Conservation (phyloP, 2,888 invertebrate genomes). For the Chalcis sispes region DNA sequence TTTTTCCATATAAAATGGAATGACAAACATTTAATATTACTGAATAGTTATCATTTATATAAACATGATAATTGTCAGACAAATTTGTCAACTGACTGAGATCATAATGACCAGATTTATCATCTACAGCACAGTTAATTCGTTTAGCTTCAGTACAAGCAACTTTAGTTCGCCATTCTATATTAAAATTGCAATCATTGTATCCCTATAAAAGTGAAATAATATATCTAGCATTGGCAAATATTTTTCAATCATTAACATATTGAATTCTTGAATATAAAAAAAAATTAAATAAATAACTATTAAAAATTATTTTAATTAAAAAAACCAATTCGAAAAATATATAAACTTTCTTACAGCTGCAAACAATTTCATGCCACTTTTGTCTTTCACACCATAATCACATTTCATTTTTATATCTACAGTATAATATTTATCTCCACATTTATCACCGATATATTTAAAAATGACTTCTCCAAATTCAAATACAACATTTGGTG, state of each 20-base stretch:
- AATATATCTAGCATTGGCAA: neutral
- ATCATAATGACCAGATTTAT: slow-evolving; percentile 64
- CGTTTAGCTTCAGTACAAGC: slow-evolving; percentile 62
- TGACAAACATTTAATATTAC: slow-evolving; percentile 72
- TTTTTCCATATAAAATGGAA: slow-evolving; percentile 63
- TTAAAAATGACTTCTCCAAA: slow-evolving; percentile 61
- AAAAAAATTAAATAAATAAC: slow-evolving; percentile 25
- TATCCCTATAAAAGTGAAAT: slow-evolving; percentile 49
- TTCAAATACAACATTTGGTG: slow-evolving; percentile 57
- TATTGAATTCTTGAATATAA: neutral
- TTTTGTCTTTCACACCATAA: slow-evolving; percentile 58
- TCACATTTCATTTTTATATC: slow-evolving; percentile 67
- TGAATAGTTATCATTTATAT: slow-evolving; percentile 49
- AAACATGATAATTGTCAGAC: slow-evolving; percentile 67
- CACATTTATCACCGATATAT: slow-evolving; percentile 67
- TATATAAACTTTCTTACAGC: slow-evolving; percentile 57
- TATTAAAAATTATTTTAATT: slow-evolving; percentile 27
- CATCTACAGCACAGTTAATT: slow-evolving; percentile 63
- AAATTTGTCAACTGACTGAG: slow-evolving; percentile 63
- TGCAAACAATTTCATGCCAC: slow-evolving; percentile 61
- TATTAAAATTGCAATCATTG: slow-evolving; percentile 60
- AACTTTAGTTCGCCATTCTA: slow-evolving; percentile 65
- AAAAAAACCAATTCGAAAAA: neutral
- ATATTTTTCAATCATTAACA: neutral
- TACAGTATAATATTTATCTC: slow-evolving; percentile 60